Base-by-base conservation (phyloP, 1,140 invertebrate genomes). In the Glossosoma conforme region DNA sequence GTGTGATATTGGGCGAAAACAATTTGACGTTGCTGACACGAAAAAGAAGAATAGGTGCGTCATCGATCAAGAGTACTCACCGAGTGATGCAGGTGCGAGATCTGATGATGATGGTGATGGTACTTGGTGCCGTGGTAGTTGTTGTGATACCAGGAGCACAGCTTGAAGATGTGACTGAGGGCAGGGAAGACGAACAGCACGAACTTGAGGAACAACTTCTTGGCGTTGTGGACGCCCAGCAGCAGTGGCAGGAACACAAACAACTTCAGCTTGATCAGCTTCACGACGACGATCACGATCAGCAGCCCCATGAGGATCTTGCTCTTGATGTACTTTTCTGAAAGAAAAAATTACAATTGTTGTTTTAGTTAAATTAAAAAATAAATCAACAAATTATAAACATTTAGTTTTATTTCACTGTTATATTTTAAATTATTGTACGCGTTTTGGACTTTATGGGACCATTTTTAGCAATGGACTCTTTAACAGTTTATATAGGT, bases 101-200 rank as follows among this genome's bases (percentile, higher is more conserved):
- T 80, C 46, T 80, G 73, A 66, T 89, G 87, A 65, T 89, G 86
- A 62, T 89, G 87, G 56, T 89, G 86, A 61, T 89, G 85, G 57
- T 79, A 84, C 59, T 87, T 86, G n/a, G 83, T 79, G 1, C 73
- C 72, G 50, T 86, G 81, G 56, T 77, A 76, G 47, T 78, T 78
- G 43, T 80, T 78, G 48, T 88, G 85, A 58, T 89, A 89, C 68
- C 84, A 86, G 9, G 86, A 85, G 65, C 88, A 91, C 1, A 89
- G 72, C 63, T 89, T 90, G 72, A 90, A 91, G 52, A 91, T 77
- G 62, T 89, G 86, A 40, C 85, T 81, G 30, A 91, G 69, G 0
- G 86, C 85, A 1, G 88, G 88, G 62, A 90, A 87, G 4, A 91
- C 62, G 75, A 90, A 90, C 1, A 91, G 75, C 14, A 91, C 63